phyloP scores from a whole-genome alignment of 2,888 invertebrate genomes.

The Taphrorychus bicolor region DNA sequence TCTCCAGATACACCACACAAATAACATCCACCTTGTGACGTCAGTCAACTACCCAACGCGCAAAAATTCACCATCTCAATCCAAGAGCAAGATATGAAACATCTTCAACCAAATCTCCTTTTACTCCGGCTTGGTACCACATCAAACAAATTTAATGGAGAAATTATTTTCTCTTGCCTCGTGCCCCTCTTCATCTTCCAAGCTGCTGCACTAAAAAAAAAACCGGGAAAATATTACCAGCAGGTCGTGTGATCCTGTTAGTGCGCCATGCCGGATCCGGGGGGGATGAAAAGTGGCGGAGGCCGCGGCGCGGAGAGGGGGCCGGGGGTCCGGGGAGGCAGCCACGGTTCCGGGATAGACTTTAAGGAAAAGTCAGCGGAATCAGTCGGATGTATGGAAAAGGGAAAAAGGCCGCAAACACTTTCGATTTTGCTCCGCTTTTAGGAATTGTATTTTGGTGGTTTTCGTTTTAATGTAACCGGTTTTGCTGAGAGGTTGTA shows the following conservation, averaged over 20 bases:
- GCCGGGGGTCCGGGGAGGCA: too few species aligned
- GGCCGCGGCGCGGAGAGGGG: constrained; percentile 22
- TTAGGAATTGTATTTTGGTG: too few species aligned
- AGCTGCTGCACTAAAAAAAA: constrained; percentile 30
- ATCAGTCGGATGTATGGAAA: constrained; percentile 21
- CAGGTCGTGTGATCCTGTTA: constrained; percentile 61
- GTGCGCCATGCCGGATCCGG: constrained; percentile 56
- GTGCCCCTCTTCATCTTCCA: constrained; percentile 8
- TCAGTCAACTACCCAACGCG: too few species aligned
- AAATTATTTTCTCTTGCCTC: constrained; percentile 4
- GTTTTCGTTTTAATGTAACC: too few species aligned
- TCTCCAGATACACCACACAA: too few species aligned
- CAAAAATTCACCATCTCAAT: too few species aligned
- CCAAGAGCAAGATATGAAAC: too few species aligned
- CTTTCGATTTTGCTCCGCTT: constrained; percentile 13
- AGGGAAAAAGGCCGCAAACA: constrained; percentile 6
- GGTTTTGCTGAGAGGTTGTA: too few species aligned
- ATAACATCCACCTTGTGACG: too few species aligned
- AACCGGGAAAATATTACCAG: constrained; percentile 61
- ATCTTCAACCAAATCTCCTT: background rate
- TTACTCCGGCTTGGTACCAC: too few species aligned
- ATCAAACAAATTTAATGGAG: background rate
- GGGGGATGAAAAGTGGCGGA: constrained; percentile 51
- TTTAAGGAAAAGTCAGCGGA: constrained; percentile 39
- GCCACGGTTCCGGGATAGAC: constrained; percentile 32